Base-by-base conservation (phyloP, 1,140 invertebrate genomes). In the Calliopsis andreniformis region DNA sequence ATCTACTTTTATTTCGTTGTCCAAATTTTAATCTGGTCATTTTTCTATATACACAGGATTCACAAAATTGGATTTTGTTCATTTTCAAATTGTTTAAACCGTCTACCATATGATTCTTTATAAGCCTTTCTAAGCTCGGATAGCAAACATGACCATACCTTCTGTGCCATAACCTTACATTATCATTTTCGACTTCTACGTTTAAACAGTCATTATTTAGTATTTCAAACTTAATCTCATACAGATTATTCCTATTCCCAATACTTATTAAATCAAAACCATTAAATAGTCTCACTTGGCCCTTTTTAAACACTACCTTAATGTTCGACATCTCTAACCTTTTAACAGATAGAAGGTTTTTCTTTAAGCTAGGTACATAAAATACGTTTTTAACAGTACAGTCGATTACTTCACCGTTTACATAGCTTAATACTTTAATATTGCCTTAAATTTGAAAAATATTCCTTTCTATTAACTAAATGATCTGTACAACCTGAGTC, bases 401-500 rank as follows among this genome's bases (percentile, higher is more conserved):
- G 16, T 18, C 35, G 23, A 71, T 49, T 30, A 1, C 45, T 0
- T 66, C 51, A 10, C 43, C 47, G 14, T 68, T 43, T 7, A 75
- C 56, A 16, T 63, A 42, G 49, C 70, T 79, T 7, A 67, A 63
- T 0, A 84, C 71, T n/a, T 81, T 63, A 16, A 87, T 39, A 28
- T 77, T 77, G 42, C 87, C 72, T 70, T 47, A 70, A 82, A 43
- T 87, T 81, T 28, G 47, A n/a, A 59, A 89, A 86, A 32, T 86
- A 66, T 45, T 81, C 71, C 5, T 83, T 77, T 20, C 83, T 80
- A 35, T 88, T 89, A 45, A 88, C 81, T 20, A 87, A 58, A 61
- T 90, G 85, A 59, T 90, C 86, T 1, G 88, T 86, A 55, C 88
- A 89, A 47, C 88, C 88, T 23, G 55, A 70, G 23, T 61, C 68